Percentiles rank a stretch among this genome's conserved stretches.
Conservation (phyloP, 2,888 invertebrate genomes). For the Acanthoscelides obtectus region DNA sequence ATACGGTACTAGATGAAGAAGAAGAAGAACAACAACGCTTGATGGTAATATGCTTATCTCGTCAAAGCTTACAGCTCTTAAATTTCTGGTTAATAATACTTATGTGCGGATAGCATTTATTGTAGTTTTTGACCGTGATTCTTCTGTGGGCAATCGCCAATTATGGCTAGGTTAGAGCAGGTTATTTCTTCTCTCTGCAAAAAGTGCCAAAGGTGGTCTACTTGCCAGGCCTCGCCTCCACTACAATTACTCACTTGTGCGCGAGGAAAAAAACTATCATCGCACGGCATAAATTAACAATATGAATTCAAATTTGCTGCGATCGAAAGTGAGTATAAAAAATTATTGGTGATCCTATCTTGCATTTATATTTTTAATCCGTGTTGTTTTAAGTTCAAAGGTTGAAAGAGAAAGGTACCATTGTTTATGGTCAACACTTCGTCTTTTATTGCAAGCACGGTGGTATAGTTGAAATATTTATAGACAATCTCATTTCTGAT, state of each 20-base stretch:
- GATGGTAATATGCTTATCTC: too few species aligned
- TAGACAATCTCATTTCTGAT: not conserved
- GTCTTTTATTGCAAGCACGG: not conserved
- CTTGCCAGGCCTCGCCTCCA: too few species aligned
- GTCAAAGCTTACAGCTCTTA: too few species aligned
- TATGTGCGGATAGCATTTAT: too few species aligned
- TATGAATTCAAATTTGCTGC: not conserved
- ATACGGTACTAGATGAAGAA: too few species aligned
- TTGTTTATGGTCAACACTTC: not conserved
- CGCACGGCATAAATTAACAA: not conserved
- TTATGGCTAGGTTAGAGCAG: too few species aligned
- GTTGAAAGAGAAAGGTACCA: not conserved
- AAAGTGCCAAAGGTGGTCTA: too few species aligned
- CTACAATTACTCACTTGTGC: not conserved
- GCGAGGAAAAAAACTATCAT: not conserved
- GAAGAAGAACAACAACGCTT: too few species aligned
- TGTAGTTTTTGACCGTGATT: too few species aligned
- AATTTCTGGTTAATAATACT: too few species aligned
- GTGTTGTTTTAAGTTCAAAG: not conserved
- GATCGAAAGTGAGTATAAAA: not conserved
- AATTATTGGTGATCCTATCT: not conserved
- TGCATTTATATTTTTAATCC: not conserved
- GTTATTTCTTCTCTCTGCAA: too few species aligned
- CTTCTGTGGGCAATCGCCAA: too few species aligned
- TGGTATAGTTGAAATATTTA: not conserved